Evolutionary conservation across 2,888 invertebrate species (phyloP).

Genomic region (Rhagonycha fulva): DNA sequence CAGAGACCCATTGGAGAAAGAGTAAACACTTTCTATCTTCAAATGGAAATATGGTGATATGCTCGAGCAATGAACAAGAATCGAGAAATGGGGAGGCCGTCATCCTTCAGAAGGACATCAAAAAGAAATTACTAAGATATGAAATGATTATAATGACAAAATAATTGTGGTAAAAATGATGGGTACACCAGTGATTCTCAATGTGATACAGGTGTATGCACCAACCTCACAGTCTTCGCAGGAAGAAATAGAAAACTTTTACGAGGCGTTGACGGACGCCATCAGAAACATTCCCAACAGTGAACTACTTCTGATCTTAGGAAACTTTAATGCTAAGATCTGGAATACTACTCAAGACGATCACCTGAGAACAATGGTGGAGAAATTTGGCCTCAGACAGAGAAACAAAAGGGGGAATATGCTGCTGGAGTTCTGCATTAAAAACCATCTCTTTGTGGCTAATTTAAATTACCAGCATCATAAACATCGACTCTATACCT

Average conservation of each 20-base stretch:
- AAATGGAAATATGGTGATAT: background rate
- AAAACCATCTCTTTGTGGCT: no score
- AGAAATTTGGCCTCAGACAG: no score
- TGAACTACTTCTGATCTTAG: background rate
- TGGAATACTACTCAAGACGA: no score
- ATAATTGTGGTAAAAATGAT: background rate
- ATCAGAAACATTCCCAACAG: background rate
- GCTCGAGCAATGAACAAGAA: background rate
- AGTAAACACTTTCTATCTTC: no score
- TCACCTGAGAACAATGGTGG: no score
- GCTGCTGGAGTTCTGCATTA: no score
- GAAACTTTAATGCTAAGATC: no score
- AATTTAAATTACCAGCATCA: no score
- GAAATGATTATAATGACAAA: background rate
- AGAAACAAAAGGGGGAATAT: no score
- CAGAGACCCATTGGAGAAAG: no score
- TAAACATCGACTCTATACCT: no score
- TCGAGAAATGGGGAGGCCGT: background rate
- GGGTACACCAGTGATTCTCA: background rate
- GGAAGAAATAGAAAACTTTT: background rate
- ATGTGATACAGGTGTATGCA: background rate
- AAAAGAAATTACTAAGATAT: background rate
- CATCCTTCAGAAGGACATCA: background rate
- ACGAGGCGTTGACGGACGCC: background rate
- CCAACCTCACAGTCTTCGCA: background rate